A percentile compares a stretch with the other conserved stretches of the same genome.
These are phyloP conservation scores for Phyllotis vaccarum DNA, from an alignment of 2,797 vertebrate genomes.

Conservation along the genomic window DNA sequence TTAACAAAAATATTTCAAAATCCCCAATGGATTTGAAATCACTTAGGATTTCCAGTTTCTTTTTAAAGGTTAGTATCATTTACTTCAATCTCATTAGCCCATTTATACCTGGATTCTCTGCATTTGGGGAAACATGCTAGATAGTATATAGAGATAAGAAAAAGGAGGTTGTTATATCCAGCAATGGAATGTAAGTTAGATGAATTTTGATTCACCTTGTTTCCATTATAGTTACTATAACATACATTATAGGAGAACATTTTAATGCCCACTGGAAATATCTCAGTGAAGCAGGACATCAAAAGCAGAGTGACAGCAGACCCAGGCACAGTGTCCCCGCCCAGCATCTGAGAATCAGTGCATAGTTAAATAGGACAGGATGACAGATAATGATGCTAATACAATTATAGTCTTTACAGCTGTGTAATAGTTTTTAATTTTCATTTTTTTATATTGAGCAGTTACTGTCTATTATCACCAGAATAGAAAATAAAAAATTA, in stretches of 20 bases:
- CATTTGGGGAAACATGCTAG: not conserved
- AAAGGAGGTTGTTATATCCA: not conserved
- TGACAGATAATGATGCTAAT: not conserved
- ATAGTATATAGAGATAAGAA: slow-evolving; percentile 8
- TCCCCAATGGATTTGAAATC: not conserved
- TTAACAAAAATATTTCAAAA: not conserved
- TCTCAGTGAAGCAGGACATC: not conserved
- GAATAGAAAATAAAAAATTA: slow-evolving; percentile 8
- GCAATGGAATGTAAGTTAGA: not conserved
- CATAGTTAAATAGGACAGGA: not conserved
- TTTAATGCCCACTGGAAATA: not conserved
- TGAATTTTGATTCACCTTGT: not conserved
- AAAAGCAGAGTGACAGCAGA: not conserved
- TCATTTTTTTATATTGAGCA: not conserved
- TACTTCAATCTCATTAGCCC: not conserved
- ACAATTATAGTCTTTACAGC: not conserved
- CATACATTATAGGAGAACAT: not conserved
- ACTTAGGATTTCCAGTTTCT: slow-evolving; percentile 20
- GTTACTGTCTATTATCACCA: not conserved
- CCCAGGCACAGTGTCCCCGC: not conserved
- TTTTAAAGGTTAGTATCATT: not conserved
- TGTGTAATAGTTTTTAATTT: slow-evolving; percentile 10
- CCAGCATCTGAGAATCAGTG: not conserved
- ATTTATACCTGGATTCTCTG: not conserved
- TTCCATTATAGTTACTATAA: not conserved